Evolutionary conservation across 2,113 vertebrate genomes (phyloP).

Genomic region (Barbus barbus): DNA sequence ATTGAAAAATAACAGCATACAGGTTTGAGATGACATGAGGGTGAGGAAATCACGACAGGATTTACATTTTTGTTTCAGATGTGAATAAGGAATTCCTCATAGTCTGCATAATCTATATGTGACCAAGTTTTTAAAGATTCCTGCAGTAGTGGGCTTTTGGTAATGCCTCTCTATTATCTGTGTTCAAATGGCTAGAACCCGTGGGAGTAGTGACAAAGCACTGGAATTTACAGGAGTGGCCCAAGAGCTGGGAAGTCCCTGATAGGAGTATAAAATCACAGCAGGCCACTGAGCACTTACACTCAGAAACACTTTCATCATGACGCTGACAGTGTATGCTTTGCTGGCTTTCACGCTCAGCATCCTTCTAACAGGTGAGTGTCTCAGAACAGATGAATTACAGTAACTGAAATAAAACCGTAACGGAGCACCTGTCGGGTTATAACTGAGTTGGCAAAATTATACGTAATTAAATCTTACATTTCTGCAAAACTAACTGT

Average conservation of each 20-base stretch:
- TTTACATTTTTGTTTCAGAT: neutral
- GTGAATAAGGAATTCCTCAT: neutral
- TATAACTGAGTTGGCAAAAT: neutral
- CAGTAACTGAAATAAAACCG: neutral
- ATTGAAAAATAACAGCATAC: neutral
- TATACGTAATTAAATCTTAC: neutral
- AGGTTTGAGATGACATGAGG: neutral
- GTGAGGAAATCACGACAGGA: neutral
- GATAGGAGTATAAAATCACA: constrained; percentile 19
- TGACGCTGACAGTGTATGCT: constrained; percentile 27
- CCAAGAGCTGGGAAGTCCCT: constrained; percentile 37
- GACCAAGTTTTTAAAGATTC: neutral
- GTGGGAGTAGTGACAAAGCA: neutral
- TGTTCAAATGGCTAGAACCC: neutral
- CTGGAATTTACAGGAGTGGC: constrained; percentile 40
- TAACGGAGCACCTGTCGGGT: neutral
- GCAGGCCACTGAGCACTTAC: neutral
- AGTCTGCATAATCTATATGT: neutral
- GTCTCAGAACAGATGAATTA: neutral
- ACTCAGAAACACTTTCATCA: constrained; percentile 26
- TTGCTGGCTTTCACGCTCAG: constrained; percentile 27
- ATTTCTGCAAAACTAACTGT: neutral
- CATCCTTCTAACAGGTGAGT: constrained; percentile 51
- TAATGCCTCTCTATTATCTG: neutral
- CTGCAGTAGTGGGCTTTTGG: neutral